These are phyloP conservation scores for Agonopterix alstromeriana DNA, from an alignment of 2,888 invertebrate species.

Conservation along the genomic window DNA sequence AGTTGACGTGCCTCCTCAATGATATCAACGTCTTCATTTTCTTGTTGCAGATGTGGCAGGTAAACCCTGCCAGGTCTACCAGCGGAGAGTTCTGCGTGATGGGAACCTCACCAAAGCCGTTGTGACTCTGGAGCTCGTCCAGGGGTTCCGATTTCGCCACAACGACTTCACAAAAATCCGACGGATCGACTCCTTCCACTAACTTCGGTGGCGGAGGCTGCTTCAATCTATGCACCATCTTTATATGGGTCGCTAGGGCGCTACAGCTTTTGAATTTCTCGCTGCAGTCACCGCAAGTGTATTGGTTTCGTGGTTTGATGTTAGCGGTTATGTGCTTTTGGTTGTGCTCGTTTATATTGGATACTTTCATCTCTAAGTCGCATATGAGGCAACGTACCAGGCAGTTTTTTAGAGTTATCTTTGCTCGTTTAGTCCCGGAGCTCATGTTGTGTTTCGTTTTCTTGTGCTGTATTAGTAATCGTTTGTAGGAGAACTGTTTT, in stretches of 20 bases:
- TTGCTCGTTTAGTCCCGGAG: constrained; percentile 58
- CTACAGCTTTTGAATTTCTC: constrained; percentile 61
- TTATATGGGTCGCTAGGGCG: constrained; percentile 57
- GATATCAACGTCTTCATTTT: constrained; percentile 60
- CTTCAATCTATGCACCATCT: constrained; percentile 51
- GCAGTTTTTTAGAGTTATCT: constrained; percentile 60
- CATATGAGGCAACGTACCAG: constrained; percentile 63
- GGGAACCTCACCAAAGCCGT: constrained; percentile 63
- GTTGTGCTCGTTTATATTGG: constrained; percentile 61
- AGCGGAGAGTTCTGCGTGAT: constrained; percentile 15
- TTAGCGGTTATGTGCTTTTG: constrained; percentile 54
- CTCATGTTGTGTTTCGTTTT: constrained; percentile 63
- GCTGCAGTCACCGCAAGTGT: constrained; percentile 61
- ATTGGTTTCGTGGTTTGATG: constrained; percentile 60
- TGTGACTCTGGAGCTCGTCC: constrained; percentile 65
- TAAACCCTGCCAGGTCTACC: constrained; percentile 53
- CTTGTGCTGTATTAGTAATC: constrained; percentile 58
- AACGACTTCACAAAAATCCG: constrained; percentile 77
- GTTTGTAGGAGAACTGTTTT: constrained; percentile 64
- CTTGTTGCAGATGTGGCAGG: constrained; percentile 64
- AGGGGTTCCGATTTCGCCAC: constrained; percentile 74
- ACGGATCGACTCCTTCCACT: constrained; percentile 36
- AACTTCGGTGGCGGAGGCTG: constrained; percentile 33
- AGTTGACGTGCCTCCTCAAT: constrained; percentile 63
- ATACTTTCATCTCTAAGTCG: constrained; percentile 63